These are phyloP conservation scores for Habroteleia sp. DNA, from an alignment of 2,888 invertebrate genomes.

Conservation along the genomic window DNA sequence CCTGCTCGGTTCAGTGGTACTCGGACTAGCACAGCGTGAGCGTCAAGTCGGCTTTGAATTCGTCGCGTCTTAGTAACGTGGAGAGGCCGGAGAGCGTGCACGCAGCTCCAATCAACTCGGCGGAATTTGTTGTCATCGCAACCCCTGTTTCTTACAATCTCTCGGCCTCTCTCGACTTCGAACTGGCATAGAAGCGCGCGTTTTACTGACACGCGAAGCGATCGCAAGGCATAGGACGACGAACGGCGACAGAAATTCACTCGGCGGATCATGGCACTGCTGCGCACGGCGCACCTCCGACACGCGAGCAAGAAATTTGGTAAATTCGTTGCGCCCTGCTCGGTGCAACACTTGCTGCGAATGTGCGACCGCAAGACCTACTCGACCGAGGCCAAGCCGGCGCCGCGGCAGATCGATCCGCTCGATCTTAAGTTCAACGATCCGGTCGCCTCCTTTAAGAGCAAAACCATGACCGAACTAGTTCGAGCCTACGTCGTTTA, in stretches of 20 bases:
- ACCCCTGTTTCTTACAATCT: slow-evolving; percentile 16
- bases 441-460: slow-evolving; percentile 95
- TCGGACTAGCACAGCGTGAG: slow-evolving; percentile 15
- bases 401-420: slow-evolving; percentile 83
- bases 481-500: slow-evolving; percentile 95
- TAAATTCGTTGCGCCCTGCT: slow-evolving; percentile 69
- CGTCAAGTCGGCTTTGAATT: neutral
- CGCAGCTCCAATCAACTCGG: neutral
- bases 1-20: slow-evolving; percentile 20
- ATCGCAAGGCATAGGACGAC: neutral
- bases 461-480: slow-evolving; percentile 96
- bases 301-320: slow-evolving; percentile 74
- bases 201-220: neutral
- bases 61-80: slow-evolving; percentile 12
- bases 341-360: slow-evolving; percentile 71
- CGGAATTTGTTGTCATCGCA: neutral
- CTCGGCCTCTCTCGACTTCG: slow-evolving; percentile 4
- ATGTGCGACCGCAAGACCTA: slow-evolving; percentile 70
- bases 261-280: slow-evolving; percentile 73
- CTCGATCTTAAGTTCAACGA: slow-evolving; percentile 93
- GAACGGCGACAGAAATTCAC: neutral
- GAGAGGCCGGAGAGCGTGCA: slow-evolving; percentile 17
- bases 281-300: slow-evolving; percentile 76
- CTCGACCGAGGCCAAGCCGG: slow-evolving; percentile 67
- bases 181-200: neutral